Base-by-base conservation (phyloP, 1,140 invertebrate genomes). In the Spodoptera litura region DNA sequence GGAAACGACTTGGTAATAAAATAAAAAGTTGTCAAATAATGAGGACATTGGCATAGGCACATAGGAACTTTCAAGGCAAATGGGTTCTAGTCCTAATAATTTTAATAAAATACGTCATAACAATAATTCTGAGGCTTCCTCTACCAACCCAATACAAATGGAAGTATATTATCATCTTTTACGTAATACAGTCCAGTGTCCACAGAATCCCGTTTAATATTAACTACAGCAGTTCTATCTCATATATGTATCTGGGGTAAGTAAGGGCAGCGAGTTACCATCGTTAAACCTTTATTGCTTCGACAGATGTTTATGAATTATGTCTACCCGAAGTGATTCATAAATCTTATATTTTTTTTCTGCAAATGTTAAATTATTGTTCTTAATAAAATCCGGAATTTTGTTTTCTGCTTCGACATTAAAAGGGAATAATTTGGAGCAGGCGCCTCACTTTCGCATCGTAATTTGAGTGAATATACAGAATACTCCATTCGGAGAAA, bases 271-370 rank as follows among this genome's bases (percentile, higher is more conserved):
- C 58, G 79, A 79, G 68, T 78, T 79, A 55, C 78, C 78, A 83
- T 83, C 84, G 82, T 85, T 83, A 83, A 83, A 83, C 76, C 72
- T 85, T 85, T 85, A 85, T 83, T 80, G 72, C 76, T 55, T 51
- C 78, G 75, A 78, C 84, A 85, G 84, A 83, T 83, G 84, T 83
- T 85, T 85, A 80, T 83, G 82, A 83, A 85, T 85, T 83, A 83
- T 80, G 76, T 59, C 75, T 68, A 78, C 84, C 81, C 76, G 78
- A 66, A 80, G 73, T 73, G 76, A 78, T 78, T 78, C 78, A 78
- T 80, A 78, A 76, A 80, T 78, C 72, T 83, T 76, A 62, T 73
- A 61, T 73, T 53, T 78, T 82, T 82, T 80, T 80, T 51, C 52
- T 62, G 49, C 31, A 77, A 62, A 77, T 77, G 25, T 77, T 64